Percentiles rank a stretch among this genome's conserved stretches.
These are phyloP conservation scores for Apamea monoglypha DNA, from an alignment of 2,888 invertebrate genomes.

Conservation along the genomic window DNA sequence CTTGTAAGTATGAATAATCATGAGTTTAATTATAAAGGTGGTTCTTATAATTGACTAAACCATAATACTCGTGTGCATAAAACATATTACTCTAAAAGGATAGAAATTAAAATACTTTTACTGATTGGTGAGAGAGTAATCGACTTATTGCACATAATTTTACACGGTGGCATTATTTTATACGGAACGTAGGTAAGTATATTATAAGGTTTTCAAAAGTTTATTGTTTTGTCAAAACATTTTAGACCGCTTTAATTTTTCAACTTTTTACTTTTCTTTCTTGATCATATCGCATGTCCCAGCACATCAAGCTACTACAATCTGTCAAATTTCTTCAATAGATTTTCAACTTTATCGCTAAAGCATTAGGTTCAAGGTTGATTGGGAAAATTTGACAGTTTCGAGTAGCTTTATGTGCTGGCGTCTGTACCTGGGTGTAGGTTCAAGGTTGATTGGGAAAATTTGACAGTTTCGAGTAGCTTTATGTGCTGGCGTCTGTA, in stretches of 20 bases:
- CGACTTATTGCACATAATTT: not conserved
- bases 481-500: no score
- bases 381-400: no score
- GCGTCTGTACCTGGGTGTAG: no score
- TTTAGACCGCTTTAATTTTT: not conserved
- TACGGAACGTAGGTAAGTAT: not conserved
- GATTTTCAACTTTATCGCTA: no score
- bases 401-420: no score
- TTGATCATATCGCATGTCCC: not conserved
- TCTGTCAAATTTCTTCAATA: no score
- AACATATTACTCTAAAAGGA: not conserved
- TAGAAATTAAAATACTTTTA: no score
- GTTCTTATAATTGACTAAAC: not conserved
- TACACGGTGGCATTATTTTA: not conserved
- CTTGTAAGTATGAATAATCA: slow-evolving; percentile 25
- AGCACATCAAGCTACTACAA: no score
- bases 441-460: no score
- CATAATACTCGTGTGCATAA: not conserved
- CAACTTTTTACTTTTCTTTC: not conserved
- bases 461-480: no score
- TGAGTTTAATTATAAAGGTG: not conserved
- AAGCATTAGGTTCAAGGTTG: no score
- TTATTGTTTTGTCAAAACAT: not conserved
- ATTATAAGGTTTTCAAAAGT: not conserved
- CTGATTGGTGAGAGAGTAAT: not conserved